A percentile compares a stretch with the other conserved stretches of the same genome.
Conservation (phyloP, 2,888 invertebrate genomes). For the Dysmachus trigonus region DNA sequence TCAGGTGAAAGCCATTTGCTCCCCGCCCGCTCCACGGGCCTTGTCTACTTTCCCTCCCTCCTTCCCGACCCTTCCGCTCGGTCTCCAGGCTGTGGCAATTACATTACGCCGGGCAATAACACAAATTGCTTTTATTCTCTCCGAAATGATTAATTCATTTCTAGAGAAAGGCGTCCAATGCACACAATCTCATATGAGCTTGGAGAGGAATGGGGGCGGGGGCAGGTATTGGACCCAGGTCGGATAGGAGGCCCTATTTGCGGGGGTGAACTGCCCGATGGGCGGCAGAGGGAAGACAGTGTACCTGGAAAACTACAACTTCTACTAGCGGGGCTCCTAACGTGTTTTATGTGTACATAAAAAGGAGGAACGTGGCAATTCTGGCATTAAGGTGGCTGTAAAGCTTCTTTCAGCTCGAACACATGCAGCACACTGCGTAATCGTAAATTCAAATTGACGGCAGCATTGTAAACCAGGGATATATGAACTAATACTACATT, state of each 20-base stretch:
- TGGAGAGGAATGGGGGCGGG: neutral
- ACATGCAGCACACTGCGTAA: conserved; percentile 39
- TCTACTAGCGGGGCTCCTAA: conserved; percentile 11
- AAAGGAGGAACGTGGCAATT: conserved; percentile 37
- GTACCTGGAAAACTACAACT: conserved; percentile 14
- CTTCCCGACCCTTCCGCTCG: neutral
- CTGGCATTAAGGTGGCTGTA: conserved; percentile 34
- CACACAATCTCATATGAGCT: neutral
- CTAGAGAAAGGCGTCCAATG: conserved; percentile 42
- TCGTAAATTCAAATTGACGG: conserved; percentile 40
- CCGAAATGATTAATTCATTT: conserved; percentile 52
- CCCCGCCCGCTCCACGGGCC: neutral
- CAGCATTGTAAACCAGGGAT: conserved; percentile 29
- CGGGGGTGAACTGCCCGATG: neutral
- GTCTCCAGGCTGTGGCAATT: conserved; percentile 47
- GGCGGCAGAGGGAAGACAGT: neutral
- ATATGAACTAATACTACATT: conserved; percentile 8
- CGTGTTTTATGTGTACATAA: conserved; percentile 41
- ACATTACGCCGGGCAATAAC: conserved; percentile 51
- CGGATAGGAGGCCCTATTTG: neutral
- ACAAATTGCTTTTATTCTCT: conserved; percentile 51
- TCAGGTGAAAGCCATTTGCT: conserved; percentile 44
- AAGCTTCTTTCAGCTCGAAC: conserved; percentile 12
- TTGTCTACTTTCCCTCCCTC: too few relatives aligned
- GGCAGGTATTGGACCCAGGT: neutral